These are phyloP conservation scores for Hirtodrosophila duncani DNA, from an alignment of 2,888 invertebrate species.

Conservation along the genomic window DNA sequence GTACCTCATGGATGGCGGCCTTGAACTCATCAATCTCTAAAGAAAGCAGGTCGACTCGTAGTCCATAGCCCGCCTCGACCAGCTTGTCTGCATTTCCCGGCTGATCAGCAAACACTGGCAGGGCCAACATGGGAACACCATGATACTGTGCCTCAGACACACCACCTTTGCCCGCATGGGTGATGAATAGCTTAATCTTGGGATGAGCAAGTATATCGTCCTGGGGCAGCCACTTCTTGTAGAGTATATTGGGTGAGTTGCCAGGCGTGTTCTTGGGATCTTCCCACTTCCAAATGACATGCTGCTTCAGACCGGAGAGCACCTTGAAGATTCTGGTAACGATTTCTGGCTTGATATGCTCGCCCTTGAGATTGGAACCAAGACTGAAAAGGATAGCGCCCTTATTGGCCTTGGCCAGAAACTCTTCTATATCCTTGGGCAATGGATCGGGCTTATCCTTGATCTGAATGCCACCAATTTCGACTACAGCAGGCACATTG, in stretches of 20 bases:
- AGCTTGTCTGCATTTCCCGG: slow-evolving; percentile 65
- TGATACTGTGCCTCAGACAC: slow-evolving; percentile 82
- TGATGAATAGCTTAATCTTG: slow-evolving; percentile 81
- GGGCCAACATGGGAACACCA: slow-evolving; percentile 80
- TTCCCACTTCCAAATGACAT: slow-evolving; percentile 86
- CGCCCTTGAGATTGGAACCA: slow-evolving; percentile 77
- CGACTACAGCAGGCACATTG: slow-evolving; percentile 72
- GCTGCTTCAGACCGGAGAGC: slow-evolving; percentile 81
- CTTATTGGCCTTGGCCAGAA: slow-evolving; percentile 76
- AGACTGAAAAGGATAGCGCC: slow-evolving; percentile 79
- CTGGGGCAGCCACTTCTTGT: slow-evolving; percentile 84
- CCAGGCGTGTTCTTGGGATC: slow-evolving; percentile 78
- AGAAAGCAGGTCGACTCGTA: slow-evolving; percentile 44
- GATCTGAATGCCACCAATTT: slow-evolving; percentile 77
- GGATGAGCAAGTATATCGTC: slow-evolving; percentile 83
- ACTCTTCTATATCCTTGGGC: slow-evolving; percentile 75
- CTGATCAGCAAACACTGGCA: slow-evolving; percentile 76
- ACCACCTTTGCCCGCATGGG: slow-evolving; percentile 84
- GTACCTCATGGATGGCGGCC: slow-evolving; percentile 55
- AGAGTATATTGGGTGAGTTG: slow-evolving; percentile 77
- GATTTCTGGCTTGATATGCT: slow-evolving; percentile 79
- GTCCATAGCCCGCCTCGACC: slow-evolving; percentile 62
- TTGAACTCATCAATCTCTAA: slow-evolving; percentile 47
- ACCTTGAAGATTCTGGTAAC: slow-evolving; percentile 80
- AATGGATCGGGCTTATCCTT: slow-evolving; percentile 69